These are phyloP conservation scores for Callyntrura guangdongensis DNA, from an alignment of 2,888 invertebrate species.

Conservation along the genomic window DNA sequence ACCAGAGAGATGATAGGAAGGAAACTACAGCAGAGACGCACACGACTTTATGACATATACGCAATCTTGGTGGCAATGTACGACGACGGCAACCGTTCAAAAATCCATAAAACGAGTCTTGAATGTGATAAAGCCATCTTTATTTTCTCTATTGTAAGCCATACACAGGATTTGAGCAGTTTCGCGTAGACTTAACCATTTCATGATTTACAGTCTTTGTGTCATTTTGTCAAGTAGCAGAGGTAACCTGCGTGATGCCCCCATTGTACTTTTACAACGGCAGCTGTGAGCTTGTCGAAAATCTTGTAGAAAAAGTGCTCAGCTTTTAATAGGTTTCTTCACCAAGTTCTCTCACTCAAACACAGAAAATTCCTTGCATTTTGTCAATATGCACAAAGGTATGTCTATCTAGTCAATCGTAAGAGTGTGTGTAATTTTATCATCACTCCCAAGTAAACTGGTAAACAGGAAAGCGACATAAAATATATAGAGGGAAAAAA, in stretches of 20 bases:
- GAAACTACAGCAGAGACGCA: slow-evolving; percentile 11
- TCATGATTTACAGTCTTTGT: slow-evolving; percentile 67
- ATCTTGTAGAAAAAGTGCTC: not conserved
- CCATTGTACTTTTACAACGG: slow-evolving; percentile 11
- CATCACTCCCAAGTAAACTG: not conserved
- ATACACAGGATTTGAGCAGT: not conserved
- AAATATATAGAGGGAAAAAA: not conserved
- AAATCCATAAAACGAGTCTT: not conserved
- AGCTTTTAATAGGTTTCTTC: not conserved
- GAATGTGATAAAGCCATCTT: slow-evolving; percentile 56
- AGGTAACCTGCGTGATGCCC: slow-evolving; percentile 47
- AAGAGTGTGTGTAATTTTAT: no score
- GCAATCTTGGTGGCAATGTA: not conserved
- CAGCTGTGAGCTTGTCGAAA: not conserved
- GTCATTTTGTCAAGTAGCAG: slow-evolving; percentile 64
- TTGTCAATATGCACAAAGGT: not conserved
- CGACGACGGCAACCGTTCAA: not conserved
- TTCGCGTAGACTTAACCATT: slow-evolving; percentile 5
- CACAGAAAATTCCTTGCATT: not conserved
- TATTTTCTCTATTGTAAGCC: not conserved
- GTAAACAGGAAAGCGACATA: not conserved
- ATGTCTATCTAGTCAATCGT: no score
- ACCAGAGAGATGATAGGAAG: slow-evolving; percentile 31
- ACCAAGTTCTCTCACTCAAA: not conserved
- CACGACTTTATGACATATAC: not conserved